phyloP scores from a whole-genome alignment of 2,888 invertebrate species.

The Chelonus formosanus region DNA sequence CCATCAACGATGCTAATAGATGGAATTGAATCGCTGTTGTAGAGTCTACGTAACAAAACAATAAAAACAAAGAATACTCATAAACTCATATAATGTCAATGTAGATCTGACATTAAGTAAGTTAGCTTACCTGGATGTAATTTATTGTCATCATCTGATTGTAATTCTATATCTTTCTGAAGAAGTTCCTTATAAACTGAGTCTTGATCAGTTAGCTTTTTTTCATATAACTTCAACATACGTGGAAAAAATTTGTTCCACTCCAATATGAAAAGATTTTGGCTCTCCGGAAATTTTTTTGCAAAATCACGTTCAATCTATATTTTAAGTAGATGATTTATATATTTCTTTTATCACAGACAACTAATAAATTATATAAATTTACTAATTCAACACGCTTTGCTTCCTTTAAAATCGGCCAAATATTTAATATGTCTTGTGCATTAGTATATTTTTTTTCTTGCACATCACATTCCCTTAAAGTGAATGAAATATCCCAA shows the following conservation, averaged over 20 bases:
- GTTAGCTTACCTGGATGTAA: too few species aligned
- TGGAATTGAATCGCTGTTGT: background rate
- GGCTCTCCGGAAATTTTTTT: background rate
- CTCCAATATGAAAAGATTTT: background rate
- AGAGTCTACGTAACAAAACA: background rate
- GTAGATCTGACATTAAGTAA: too few species aligned
- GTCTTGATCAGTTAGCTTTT: background rate
- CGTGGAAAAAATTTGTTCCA: background rate
- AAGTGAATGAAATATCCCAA: background rate
- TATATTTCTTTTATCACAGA: background rate
- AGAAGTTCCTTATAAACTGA: too few species aligned
- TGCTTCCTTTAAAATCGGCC: background rate
- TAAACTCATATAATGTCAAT: too few species aligned
- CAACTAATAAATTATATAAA: background rate
- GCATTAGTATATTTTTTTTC: background rate
- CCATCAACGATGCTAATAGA: background rate
- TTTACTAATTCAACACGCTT: background rate
- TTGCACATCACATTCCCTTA: background rate
- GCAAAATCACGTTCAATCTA: slow-evolving; percentile 5
- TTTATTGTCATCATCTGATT: too few species aligned
- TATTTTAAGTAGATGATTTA: background rate
- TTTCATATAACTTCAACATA: background rate
- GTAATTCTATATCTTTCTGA: too few species aligned
- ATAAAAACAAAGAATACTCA: too few species aligned
- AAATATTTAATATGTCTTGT: background rate